A percentile compares a stretch with the other conserved stretches of the same genome.
Conservation (phyloP, 1,140 invertebrate genomes). For the Lanistes nyassanus region DNA sequence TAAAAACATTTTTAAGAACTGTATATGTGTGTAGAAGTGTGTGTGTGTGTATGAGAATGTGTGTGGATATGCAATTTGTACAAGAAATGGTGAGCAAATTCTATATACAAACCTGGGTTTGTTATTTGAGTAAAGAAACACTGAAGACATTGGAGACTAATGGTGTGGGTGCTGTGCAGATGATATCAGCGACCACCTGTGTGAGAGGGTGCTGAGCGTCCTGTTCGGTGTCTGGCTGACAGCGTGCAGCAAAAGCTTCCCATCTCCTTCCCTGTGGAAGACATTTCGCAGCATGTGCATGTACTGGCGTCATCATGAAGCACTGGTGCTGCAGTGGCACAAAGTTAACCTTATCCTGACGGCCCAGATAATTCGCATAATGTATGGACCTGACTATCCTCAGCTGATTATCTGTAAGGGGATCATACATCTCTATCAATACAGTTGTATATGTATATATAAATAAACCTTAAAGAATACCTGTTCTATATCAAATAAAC, state of each 20-base stretch:
- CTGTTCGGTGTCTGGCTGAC: slow-evolving; percentile 95
- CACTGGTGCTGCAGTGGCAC: slow-evolving; percentile 93
- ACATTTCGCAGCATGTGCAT: slow-evolving; percentile 92
- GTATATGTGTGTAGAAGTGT: neutral
- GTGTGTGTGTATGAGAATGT: neutral
- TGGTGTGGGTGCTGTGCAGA: slow-evolving; percentile 68
- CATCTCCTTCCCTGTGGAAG: slow-evolving; percentile 94
- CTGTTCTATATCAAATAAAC: too few relatives aligned
- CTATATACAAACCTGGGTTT: neutral
- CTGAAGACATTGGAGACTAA: too few relatives aligned
- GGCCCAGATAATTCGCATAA: slow-evolving; percentile 82
- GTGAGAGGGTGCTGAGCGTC: slow-evolving; percentile 90
- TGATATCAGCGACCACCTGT: slow-evolving; percentile 93
- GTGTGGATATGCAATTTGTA: neutral
- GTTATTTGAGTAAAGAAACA: too few relatives aligned
- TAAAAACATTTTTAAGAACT: neutral
- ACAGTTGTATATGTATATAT: too few relatives aligned
- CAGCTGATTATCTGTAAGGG: slow-evolving; percentile 74
- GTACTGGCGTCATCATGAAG: slow-evolving; percentile 91
- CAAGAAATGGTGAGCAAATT: neutral
- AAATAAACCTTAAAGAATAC: too few relatives aligned
- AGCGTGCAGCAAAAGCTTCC: slow-evolving; percentile 89
- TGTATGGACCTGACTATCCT: slow-evolving; percentile 90
- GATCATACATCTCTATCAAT: too few relatives aligned
- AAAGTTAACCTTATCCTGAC: slow-evolving; percentile 90